Conservation (phyloP, 2,113 vertebrate genomes). For the Hippocampus barbouri region DNA sequence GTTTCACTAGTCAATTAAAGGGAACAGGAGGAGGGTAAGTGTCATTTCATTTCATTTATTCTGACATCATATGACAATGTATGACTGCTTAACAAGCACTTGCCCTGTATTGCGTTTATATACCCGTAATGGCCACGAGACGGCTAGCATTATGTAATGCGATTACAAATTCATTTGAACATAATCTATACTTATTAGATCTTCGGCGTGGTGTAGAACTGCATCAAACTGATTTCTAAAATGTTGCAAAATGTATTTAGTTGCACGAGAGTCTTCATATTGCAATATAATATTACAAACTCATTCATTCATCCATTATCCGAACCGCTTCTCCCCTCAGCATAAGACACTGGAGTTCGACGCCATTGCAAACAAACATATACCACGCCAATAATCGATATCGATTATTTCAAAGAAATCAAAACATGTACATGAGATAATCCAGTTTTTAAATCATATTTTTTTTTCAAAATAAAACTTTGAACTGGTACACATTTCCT, state of each 20-base stretch:
- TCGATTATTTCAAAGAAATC: too few species aligned
- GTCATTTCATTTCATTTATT: neutral
- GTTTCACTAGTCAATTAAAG: neutral
- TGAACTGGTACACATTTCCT: conserved; percentile 38
- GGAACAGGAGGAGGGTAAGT: neutral
- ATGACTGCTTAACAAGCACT: neutral
- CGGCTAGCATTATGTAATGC: neutral
- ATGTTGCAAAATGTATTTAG: neutral
- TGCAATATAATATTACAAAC: too few species aligned
- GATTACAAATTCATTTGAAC: neutral
- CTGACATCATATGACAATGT: neutral
- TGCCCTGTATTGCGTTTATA: neutral
- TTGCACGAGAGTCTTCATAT: too few species aligned
- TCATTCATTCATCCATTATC: too few species aligned
- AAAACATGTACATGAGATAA: too few species aligned
- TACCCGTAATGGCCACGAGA: neutral
- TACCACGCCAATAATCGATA: too few species aligned
- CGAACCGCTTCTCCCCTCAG: too few species aligned
- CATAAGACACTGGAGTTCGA: too few species aligned
- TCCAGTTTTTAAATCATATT: neutral
- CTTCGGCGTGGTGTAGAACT: neutral
- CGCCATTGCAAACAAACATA: too few species aligned
- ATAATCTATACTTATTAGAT: neutral
- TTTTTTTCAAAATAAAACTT: conserved; percentile 49
- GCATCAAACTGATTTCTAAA: neutral